A percentile compares a stretch with the other conserved stretches of the same genome.
phyloP scores from a whole-genome alignment of 2,888 invertebrate species.

The Xestia xanthographa region DNA sequence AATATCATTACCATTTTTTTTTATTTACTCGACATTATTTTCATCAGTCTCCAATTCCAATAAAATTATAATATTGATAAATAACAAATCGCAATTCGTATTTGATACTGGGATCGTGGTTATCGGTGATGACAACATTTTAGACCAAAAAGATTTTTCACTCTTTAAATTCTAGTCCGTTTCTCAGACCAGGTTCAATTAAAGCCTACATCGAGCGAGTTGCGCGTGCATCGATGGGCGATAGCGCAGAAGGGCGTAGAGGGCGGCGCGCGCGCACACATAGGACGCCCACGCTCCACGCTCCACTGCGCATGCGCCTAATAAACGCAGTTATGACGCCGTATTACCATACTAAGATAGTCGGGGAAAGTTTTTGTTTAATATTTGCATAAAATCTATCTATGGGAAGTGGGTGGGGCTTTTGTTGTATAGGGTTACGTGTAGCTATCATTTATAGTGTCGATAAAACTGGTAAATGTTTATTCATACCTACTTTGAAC shows the following conservation, averaged over 20 bases:
- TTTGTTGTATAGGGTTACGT: background rate
- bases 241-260: conserved; percentile 69
- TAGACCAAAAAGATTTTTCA: background rate
- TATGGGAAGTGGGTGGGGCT: conserved; percentile 35
- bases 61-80: background rate
- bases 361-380: conserved; percentile 59
- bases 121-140: background rate
- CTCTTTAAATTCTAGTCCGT: conserved; percentile 2
- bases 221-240: conserved; percentile 69
- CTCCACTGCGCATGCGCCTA: conserved; percentile 49
- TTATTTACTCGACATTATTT: background rate
- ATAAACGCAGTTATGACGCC: conserved; percentile 56
- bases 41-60: background rate
- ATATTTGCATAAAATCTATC: conserved; percentile 49
- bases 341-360: conserved; percentile 56
- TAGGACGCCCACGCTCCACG: conserved; percentile 68
- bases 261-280: conserved; percentile 71
- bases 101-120: background rate
- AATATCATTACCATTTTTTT: too few relatives aligned
- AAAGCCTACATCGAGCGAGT: conserved; percentile 48
- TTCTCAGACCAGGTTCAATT: conserved; percentile 45
- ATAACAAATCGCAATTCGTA: background rate
- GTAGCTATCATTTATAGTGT: conserved; percentile 11
- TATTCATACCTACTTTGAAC: background rate
- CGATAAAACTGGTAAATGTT: background rate